A percentile compares a stretch with the other conserved stretches of the same genome.
These are phyloP conservation scores for Pseudorectes ferrugineus DNA, from an alignment of 2,113 vertebrate genomes.

Conservation along the genomic window DNA sequence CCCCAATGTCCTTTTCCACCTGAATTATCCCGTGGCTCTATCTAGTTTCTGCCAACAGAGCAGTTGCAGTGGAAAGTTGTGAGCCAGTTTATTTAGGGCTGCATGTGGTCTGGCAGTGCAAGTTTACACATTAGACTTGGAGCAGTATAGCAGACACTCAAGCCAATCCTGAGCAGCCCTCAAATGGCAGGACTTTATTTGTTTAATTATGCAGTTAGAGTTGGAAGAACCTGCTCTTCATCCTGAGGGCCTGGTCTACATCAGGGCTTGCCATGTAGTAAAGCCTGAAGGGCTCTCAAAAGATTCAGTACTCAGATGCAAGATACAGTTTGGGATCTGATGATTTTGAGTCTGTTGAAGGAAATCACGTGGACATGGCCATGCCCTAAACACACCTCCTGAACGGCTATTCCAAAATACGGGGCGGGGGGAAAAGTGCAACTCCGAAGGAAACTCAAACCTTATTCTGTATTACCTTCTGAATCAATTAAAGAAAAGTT, in stretches of 20 bases:
- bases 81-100: background rate
- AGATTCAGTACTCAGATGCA: background rate
- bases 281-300: background rate
- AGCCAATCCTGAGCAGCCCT: background rate
- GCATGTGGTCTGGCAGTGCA: background rate
- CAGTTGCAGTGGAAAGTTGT: background rate
- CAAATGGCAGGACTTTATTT: background rate
- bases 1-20: background rate
- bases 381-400: background rate
- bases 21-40: background rate
- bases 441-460: background rate
- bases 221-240: background rate
- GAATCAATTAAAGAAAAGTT: background rate
- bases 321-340: background rate
- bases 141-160: background rate
- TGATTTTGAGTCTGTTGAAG: background rate
- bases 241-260: background rate
- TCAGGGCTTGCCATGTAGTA: background rate
- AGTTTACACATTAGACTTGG: background rate
- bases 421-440: rapidly evolving
- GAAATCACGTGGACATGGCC: background rate
- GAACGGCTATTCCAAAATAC: rapidly evolving
- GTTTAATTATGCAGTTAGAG: background rate
- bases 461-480: background rate
- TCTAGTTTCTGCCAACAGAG: background rate